phyloP scores from a whole-genome alignment of 2,797 vertebrate species.

The Serranus cabrilla region DNA sequence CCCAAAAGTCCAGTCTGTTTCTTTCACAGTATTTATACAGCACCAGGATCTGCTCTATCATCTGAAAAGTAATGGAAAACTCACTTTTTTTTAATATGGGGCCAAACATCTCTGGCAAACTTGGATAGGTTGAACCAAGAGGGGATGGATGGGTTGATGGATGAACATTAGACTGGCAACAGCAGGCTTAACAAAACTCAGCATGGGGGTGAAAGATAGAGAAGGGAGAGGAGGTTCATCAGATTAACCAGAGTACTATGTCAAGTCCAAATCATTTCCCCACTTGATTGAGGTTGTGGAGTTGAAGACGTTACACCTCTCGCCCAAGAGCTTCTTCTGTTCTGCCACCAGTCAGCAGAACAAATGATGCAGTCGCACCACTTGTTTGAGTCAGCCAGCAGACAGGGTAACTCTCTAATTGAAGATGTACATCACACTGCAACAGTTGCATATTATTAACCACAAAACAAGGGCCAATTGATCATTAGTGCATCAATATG shows the following conservation, averaged over 20 bases:
- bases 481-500: slow-evolving; percentile 95
- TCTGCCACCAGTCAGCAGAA: slow-evolving; percentile 41
- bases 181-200: not conserved
- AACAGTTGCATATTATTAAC: slow-evolving; percentile 97
- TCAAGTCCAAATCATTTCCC: not conserved
- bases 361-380: slow-evolving; percentile 68
- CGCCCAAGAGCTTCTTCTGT: slow-evolving; percentile 2
- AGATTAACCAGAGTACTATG: not conserved
- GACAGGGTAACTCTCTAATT: slow-evolving; percentile 86
- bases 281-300: slow-evolving; percentile 13
- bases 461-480: slow-evolving; percentile 92
- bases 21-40: too few species aligned
- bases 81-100: too few species aligned
- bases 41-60: too few species aligned
- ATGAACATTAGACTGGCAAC: not conserved
- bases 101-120: too few species aligned
- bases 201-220: not conserved
- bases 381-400: slow-evolving; percentile 86
- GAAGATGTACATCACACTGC: slow-evolving; percentile 92
- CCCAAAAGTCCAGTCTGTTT: too few species aligned
- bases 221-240: not conserved
- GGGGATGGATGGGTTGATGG: not conserved
- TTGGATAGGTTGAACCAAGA: not conserved
- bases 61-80: too few species aligned
- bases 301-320: not conserved